phyloP scores from a whole-genome alignment of 2,113 vertebrate species.

The Fulica atra region DNA sequence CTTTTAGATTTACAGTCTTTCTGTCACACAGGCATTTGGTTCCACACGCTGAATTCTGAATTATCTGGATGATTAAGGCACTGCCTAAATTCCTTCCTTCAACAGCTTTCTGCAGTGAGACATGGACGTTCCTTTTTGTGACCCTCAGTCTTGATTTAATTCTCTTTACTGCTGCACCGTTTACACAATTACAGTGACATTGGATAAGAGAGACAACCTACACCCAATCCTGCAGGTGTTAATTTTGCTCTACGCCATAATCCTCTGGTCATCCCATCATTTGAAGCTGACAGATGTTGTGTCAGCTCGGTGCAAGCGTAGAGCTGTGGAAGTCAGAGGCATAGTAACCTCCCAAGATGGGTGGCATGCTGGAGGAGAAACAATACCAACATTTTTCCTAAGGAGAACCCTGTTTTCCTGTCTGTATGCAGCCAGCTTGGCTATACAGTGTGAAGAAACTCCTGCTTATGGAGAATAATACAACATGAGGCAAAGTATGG shows the following conservation, averaged over 20 bases:
- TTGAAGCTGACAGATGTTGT: neutral
- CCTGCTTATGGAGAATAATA: neutral
- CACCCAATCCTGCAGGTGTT: neutral
- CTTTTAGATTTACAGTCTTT: neutral
- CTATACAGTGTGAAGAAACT: neutral
- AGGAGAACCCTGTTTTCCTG: neutral
- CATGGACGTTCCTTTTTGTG: neutral
- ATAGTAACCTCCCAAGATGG: neutral
- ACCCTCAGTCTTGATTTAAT: neutral
- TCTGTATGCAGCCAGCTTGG: neutral
- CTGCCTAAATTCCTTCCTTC: neutral
- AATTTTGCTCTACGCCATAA: neutral
- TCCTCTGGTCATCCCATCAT: fast-evolving
- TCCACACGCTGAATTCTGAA: neutral
- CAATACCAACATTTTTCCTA: neutral
- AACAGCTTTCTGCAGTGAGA: neutral
- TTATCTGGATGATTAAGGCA: neutral
- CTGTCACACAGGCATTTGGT: neutral
- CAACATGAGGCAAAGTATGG: neutral
- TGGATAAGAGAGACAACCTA: neutral
- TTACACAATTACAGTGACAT: neutral
- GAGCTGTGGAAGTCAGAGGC: neutral
- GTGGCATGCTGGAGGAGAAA: neutral
- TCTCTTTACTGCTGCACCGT: neutral
- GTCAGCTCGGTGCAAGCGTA: neutral